Base-by-base conservation (phyloP, 1,140 invertebrate genomes). In the Apocrypta bakeri region DNA sequence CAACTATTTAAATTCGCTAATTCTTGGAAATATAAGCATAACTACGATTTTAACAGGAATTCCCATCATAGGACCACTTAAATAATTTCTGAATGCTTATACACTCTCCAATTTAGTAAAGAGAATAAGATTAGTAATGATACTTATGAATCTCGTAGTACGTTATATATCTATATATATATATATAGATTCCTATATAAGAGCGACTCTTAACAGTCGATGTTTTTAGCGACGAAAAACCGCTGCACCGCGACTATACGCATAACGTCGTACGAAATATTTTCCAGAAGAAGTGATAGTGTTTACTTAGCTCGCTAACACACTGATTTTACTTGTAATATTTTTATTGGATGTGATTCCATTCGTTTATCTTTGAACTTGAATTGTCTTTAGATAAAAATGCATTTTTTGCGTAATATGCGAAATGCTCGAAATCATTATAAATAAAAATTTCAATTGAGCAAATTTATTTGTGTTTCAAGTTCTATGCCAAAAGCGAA, bases 121-220 rank as follows among this genome's bases (percentile, higher is more conserved):
- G 4, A 24, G 9, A 72, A 40, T 42, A 25, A 37, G 11, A 72
- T 72, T 72, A 72, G 69, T 40, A 72, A 72, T 24, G 69, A 72
- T 72, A 72, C 69, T 72, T 72, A 72, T n/a, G n/a, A n/a, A n/a
- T n/a, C n/a, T n/a, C 9, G 12, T n/a, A 42, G 31, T 72, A 37
- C 37, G 69, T 33, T 25, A n/a, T 72, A 72, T 17, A 17, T 7
- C 1, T 72, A n/a, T n/a, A n/a, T n/a, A n/a, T n/a, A n/a, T n/a
- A n/a, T n/a, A n/a, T 72, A 40, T 72, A 72, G 8, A 72, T 9
- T 24, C 9, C 33, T 72, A 72, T 42, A 40, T 72, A 72, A 72
- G 31, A 31, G 27, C 17, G 31, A 8, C 12, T 27, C 29, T 17
- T 33, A 69, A 69, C 33, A 2, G 29, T 21, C 17, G 31, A 31